These are phyloP conservation scores for Tangachromis dhanisi DNA, from an alignment of 2,113 vertebrate species.

Conservation along the genomic window DNA sequence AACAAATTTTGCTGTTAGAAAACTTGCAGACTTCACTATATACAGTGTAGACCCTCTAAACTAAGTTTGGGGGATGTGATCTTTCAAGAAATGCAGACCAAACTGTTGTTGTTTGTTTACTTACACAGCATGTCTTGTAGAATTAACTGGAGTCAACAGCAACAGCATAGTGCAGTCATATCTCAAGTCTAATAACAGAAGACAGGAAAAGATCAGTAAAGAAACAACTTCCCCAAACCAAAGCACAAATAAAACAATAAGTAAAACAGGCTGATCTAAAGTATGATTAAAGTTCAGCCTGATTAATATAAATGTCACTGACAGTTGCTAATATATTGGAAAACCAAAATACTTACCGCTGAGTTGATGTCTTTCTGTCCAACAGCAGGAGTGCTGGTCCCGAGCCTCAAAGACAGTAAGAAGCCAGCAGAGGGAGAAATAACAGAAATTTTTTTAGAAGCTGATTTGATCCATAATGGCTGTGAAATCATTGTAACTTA, in stretches of 20 bases:
- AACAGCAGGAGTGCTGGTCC: background rate
- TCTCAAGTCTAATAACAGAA: background rate
- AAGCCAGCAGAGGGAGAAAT: rapidly evolving
- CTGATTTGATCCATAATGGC: background rate
- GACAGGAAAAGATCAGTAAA: rapidly evolving
- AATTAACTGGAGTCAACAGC: rapidly evolving
- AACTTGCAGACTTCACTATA: too few relatives aligned
- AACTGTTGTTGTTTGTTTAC: too few relatives aligned
- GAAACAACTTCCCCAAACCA: background rate
- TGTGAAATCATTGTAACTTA: background rate
- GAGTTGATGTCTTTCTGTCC: background rate
- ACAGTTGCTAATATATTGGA: background rate
- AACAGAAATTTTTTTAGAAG: rapidly evolving
- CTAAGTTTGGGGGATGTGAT: too few relatives aligned
- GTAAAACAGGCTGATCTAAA: background rate
- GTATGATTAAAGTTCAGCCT: background rate
- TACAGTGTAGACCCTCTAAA: too few relatives aligned
- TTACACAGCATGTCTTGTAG: too few relatives aligned
- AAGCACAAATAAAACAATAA: background rate
- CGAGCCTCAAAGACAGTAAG: background rate
- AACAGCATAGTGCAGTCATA: rapidly evolving
- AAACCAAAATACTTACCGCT: background rate
- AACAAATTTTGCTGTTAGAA: too few relatives aligned
- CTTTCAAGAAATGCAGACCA: too few relatives aligned
- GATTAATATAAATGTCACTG: background rate